phyloP scores from a whole-genome alignment of 2,888 invertebrate species.

The Oegoconia quadripuncta region DNA sequence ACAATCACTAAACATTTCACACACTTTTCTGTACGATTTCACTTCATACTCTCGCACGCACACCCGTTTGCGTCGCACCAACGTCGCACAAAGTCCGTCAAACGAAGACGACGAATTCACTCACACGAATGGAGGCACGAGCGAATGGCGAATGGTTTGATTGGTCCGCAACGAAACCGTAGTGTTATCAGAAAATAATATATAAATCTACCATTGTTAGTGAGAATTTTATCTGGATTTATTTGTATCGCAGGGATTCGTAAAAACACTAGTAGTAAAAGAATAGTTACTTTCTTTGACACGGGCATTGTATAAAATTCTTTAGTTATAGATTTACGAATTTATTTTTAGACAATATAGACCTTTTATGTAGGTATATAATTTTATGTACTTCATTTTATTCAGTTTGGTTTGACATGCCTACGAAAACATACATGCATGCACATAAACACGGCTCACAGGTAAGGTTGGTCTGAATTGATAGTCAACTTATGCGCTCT shows the following conservation, averaged over 20 bases:
- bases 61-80: slow-evolving; percentile 73
- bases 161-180: slow-evolving; percentile 28
- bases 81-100: slow-evolving; percentile 67
- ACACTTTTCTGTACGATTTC: slow-evolving; percentile 74
- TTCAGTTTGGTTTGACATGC: no score
- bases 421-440: no score
- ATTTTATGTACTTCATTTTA: no score
- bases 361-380: no score
- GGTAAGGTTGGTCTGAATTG: no score
- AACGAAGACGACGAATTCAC: slow-evolving; percentile 63
- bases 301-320: no score
- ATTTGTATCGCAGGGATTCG: not conserved
- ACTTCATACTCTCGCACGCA: slow-evolving; percentile 78
- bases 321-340: no score
- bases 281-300: no score
- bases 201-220: slow-evolving; percentile 25
- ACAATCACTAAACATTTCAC: slow-evolving; percentile 78
- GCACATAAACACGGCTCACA: no score
- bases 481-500: no score
- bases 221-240: not conserved
- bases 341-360: no score
- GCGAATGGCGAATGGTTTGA: slow-evolving; percentile 30
- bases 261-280: no score
- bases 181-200: slow-evolving; percentile 37
- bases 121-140: slow-evolving; percentile 52